Conservation (phyloP, 2,888 invertebrate species). For the Litoditis marina region DNA sequence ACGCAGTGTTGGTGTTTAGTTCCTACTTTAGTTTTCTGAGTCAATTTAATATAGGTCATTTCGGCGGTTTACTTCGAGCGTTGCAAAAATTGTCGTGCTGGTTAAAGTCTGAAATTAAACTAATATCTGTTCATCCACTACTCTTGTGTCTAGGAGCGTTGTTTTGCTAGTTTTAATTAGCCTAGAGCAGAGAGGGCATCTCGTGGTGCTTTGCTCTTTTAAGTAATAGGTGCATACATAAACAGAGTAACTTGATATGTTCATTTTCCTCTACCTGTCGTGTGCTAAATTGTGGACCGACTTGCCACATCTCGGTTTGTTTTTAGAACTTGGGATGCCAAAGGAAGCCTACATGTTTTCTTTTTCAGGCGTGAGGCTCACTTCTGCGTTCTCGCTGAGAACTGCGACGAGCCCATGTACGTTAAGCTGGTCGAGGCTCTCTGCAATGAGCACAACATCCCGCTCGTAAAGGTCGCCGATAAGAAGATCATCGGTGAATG, state of each 20-base stretch:
- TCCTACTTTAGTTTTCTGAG: no score
- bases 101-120: no score
- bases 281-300: slow-evolving; percentile 17
- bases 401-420: slow-evolving; percentile 96
- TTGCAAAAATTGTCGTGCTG: no score
- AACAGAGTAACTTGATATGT: slow-evolving; percentile 8
- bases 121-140: no score
- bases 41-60: no score
- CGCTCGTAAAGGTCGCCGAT: slow-evolving; percentile 89
- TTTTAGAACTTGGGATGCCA: slow-evolving; percentile 13
- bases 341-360: slow-evolving; percentile 5
- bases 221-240: slow-evolving; percentile 13
- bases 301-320: slow-evolving; percentile 37
- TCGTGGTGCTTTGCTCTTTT: no score
- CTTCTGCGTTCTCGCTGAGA: slow-evolving; percentile 92
- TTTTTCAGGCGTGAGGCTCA: slow-evolving; percentile 82
- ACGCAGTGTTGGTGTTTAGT: no score
- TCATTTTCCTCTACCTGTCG: slow-evolving; percentile 7
- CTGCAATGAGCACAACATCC: slow-evolving; percentile 96
- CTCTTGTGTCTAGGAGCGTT: no score
- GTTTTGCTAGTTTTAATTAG: no score
- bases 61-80: no score
- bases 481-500: slow-evolving; percentile 99
- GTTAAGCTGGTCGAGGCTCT: slow-evolving; percentile 94
- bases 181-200: no score